Conservation (phyloP, 2,888 invertebrate genomes). For the Oligia strigilis region DNA sequence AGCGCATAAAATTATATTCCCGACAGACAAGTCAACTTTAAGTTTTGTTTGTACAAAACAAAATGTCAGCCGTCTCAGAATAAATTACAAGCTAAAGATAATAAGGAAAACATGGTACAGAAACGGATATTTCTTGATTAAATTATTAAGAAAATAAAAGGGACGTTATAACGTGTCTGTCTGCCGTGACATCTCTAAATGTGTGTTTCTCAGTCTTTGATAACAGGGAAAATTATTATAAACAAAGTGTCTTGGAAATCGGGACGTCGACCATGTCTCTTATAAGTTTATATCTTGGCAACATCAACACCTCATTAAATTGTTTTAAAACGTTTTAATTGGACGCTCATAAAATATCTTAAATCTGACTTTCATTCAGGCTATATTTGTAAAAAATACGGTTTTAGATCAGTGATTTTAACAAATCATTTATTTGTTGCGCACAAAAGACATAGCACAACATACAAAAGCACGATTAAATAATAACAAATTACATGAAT, state of each 20-base stretch:
- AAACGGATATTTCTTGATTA: conserved; percentile 55
- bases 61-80: conserved; percentile 48
- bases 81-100: conserved; percentile 46
- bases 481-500: neutral
- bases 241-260: conserved; percentile 51
- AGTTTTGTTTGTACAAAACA: conserved; percentile 51
- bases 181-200: conserved; percentile 29
- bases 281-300: conserved; percentile 44
- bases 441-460: neutral
- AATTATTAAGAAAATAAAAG: conserved; percentile 55
- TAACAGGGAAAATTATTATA: conserved; percentile 36
- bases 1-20: conserved; percentile 67
- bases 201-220: conserved; percentile 17
- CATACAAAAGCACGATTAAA: neutral
- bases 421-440: neutral
- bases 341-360: neutral
- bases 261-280: conserved; percentile 37
- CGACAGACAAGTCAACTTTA: conserved; percentile 28
- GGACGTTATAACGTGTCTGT: conserved; percentile 38
- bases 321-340: conserved; percentile 40
- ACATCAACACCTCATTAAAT: conserved; percentile 47
- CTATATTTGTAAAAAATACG: neutral
- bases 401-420: neutral
- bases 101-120: conserved; percentile 51
- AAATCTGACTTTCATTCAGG: neutral